Evolutionary conservation across 1,140 invertebrate genomes (phyloP), one percentile per base, ranked within the genome.

Genomic region (Drosophila melanica): DNA sequence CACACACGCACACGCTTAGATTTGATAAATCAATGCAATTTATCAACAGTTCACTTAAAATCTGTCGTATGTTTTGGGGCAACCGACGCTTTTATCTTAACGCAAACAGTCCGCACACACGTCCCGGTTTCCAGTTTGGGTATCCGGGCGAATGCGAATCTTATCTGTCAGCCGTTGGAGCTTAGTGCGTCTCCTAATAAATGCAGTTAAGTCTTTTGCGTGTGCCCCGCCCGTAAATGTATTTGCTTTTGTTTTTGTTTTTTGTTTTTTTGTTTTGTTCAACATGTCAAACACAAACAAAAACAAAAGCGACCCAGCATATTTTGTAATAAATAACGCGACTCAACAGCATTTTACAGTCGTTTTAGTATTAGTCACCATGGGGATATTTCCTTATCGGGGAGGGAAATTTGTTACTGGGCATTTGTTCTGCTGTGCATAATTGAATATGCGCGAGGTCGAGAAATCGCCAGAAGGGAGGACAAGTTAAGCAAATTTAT

Each of bases 1-100:
- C 18, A 39, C 50, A 39, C 47, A 63, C 47, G 51, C 53, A 33
- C 41, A 60, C 37, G 63, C 55, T 57, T 73, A 45, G 58, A 63
- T 76, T 87, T 86, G 84, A 86, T 87, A 86, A 86, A 86, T 87
- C 82, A 86, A 79, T 87, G 82, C 82, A 87, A 86, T 87, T 86
- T 86, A 86, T 86, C 82, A 86, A 79, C 64, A 58, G 64, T 73
- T 82, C 65, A 86, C 82, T 86, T 86, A 86, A 86, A 86, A 82
- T 64, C 78, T 70, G 66, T 72, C 70, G 74, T 60, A 64, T 67
- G 30, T 59, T 68, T 66, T 67, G n/a, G 51, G 64, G 18, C 45
- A 54, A 12, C 14, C 65, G 65, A 23, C 39, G 54, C 35, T 67
- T 66, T 89, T 89, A 87, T 87, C 82, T 71, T 50, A 68, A 23